Evolutionary conservation across 2,888 invertebrate genomes (phyloP).

Genomic region (Dilophus febrilis): DNA sequence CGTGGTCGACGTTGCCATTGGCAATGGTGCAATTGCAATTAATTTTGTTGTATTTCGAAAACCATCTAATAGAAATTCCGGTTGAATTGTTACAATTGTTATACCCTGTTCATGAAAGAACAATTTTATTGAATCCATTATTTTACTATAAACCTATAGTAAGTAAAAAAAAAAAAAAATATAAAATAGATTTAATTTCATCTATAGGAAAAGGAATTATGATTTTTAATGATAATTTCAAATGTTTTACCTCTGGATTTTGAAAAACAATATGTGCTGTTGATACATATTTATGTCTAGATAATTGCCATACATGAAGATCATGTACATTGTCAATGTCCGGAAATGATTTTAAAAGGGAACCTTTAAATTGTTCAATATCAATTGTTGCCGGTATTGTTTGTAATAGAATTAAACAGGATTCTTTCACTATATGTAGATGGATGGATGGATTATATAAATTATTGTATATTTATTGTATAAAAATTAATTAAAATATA

Average conservation of each 20-base stretch:
- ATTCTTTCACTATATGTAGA: slow-evolving; percentile 62
- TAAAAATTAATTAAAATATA: background rate
- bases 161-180: slow-evolving; percentile 5
- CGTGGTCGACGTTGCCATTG: no score
- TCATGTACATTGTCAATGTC: slow-evolving; percentile 66
- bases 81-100: slow-evolving; percentile 70
- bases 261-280: slow-evolving; percentile 68
- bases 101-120: slow-evolving; percentile 70
- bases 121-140: slow-evolving; percentile 43
- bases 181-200: background rate
- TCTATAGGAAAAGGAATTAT: slow-evolving; percentile 1
- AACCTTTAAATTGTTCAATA: slow-evolving; percentile 47
- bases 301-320: slow-evolving; percentile 78
- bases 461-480: background rate
- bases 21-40: no score
- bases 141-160: slow-evolving; percentile 34
- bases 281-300: slow-evolving; percentile 59
- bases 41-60: no score
- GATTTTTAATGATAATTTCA: slow-evolving; percentile 1
- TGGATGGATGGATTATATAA: slow-evolving; percentile 3
- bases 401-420: slow-evolving; percentile 73
- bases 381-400: slow-evolving; percentile 83
- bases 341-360: slow-evolving; percentile 46
- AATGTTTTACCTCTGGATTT: slow-evolving; percentile 39
- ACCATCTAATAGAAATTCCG: slow-evolving; percentile 59